These are phyloP conservation scores for Ondatra zibethicus DNA, from an alignment of 2,113 vertebrate species.

Conservation along the genomic window DNA sequence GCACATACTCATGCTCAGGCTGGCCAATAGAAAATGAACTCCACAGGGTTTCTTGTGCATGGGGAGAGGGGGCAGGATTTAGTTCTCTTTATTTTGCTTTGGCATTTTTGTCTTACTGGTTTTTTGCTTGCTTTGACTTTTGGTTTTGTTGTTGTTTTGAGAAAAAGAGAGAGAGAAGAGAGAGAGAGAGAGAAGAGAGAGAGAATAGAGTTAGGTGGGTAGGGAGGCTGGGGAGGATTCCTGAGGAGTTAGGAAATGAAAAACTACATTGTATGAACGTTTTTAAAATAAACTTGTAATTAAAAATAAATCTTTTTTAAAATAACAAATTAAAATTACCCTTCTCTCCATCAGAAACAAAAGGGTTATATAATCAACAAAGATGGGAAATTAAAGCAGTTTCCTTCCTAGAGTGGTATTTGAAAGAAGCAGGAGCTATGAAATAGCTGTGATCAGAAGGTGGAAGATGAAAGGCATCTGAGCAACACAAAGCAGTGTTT, in stretches of 20 bases:
- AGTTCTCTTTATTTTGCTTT: background rate
- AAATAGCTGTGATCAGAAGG: background rate
- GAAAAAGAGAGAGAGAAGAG: background rate
- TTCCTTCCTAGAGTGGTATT: background rate
- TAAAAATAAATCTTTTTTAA: background rate
- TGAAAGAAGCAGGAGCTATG: background rate
- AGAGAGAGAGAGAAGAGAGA: background rate
- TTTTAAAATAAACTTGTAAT: background rate
- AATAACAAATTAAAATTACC: background rate
- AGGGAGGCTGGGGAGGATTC: background rate
- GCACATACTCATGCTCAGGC: background rate
- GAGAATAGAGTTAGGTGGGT: background rate
- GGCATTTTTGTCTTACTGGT: background rate
- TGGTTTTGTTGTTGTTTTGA: background rate
- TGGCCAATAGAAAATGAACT: background rate
- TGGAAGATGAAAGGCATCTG: background rate
- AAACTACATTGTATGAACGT: background rate
- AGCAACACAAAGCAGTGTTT: background rate
- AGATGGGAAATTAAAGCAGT: background rate
- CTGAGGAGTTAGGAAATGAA: background rate
- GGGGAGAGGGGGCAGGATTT: background rate
- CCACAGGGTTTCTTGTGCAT: background rate
- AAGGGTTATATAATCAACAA: background rate
- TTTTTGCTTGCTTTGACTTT: background rate
- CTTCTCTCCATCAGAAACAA: background rate